Evolutionary conservation across 2,888 invertebrate genomes (phyloP).

Genomic region (Tineola bisselliella): DNA sequence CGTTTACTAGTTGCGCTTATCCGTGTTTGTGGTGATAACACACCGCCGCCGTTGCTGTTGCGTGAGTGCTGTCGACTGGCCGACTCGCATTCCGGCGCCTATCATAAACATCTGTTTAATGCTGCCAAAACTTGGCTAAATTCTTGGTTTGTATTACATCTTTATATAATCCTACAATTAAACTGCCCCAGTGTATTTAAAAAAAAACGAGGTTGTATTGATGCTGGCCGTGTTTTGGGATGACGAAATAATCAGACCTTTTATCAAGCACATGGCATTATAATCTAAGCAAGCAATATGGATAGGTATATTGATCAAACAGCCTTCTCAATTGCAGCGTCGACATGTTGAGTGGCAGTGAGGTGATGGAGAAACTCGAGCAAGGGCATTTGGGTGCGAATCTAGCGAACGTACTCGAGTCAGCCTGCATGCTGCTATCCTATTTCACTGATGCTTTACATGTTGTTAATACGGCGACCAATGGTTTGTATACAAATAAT

Average conservation of each 20-base stretch:
- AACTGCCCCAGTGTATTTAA: too few relatives aligned
- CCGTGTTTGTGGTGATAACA: constrained; percentile 46
- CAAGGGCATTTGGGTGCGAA: constrained; percentile 51
- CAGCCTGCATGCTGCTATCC: constrained; percentile 84
- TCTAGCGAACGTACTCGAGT: constrained; percentile 70
- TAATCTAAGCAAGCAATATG: too few relatives aligned
- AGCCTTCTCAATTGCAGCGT: constrained; percentile 29
- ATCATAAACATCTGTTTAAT: constrained; percentile 83
- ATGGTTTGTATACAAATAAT: constrained; percentile 17
- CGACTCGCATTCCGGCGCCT: constrained; percentile 82
- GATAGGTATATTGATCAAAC: too few relatives aligned
- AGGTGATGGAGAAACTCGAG: constrained; percentile 52
- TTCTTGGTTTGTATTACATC: constrained; percentile 60
- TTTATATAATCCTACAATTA: not conserved
- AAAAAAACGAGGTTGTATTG: too few relatives aligned
- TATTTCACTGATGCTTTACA: constrained; percentile 80
- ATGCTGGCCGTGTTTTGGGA: not conserved
- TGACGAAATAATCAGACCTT: too few relatives aligned
- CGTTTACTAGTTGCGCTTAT: constrained; percentile 51
- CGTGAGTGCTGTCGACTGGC: constrained; percentile 72
- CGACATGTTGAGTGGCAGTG: constrained; percentile 46
- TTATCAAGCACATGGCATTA: too few relatives aligned
- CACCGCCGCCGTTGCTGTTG: constrained; percentile 48
- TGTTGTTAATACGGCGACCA: constrained; percentile 44
- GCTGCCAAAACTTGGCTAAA: constrained; percentile 84